These are phyloP conservation scores for Euleptes europaea DNA, from an alignment of 2,113 vertebrate genomes.

Conservation along the genomic window DNA sequence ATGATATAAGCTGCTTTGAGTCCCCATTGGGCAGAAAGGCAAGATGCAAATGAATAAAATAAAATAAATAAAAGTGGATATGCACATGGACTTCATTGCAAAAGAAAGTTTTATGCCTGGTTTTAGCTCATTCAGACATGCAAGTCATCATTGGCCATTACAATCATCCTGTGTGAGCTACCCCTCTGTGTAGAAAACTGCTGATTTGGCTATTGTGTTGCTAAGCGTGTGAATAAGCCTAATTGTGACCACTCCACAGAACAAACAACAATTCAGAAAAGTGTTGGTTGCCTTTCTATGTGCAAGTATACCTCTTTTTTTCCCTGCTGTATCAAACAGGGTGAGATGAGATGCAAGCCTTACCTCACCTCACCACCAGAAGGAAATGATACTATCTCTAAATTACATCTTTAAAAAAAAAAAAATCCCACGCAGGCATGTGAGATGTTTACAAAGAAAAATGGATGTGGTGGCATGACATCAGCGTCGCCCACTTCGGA, in stretches of 20 bases:
- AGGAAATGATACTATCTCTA: neutral
- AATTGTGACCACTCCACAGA: neutral
- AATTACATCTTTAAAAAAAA: neutral
- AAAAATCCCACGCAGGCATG: slow-evolving; percentile 9
- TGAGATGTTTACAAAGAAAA: slow-evolving; percentile 15
- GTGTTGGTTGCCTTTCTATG: neutral
- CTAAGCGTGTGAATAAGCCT: too few species aligned
- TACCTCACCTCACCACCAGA: neutral
- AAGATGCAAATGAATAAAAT: neutral
- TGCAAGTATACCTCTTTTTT: neutral
- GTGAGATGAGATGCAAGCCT: neutral
- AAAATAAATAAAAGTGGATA: too few species aligned
- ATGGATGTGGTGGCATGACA: neutral
- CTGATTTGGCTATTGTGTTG: neutral
- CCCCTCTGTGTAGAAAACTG: neutral
- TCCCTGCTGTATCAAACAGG: neutral
- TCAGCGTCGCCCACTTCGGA: neutral
- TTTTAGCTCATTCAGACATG: neutral
- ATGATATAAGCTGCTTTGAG: too few species aligned
- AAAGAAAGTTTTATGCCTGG: neutral
- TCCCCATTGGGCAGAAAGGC: too few species aligned
- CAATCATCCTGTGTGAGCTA: neutral
- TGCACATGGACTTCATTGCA: neutral
- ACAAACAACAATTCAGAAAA: neutral
- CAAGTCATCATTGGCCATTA: neutral